phyloP scores from a whole-genome alignment of 2,113 vertebrate species.

The Balaeniceps rex region DNA sequence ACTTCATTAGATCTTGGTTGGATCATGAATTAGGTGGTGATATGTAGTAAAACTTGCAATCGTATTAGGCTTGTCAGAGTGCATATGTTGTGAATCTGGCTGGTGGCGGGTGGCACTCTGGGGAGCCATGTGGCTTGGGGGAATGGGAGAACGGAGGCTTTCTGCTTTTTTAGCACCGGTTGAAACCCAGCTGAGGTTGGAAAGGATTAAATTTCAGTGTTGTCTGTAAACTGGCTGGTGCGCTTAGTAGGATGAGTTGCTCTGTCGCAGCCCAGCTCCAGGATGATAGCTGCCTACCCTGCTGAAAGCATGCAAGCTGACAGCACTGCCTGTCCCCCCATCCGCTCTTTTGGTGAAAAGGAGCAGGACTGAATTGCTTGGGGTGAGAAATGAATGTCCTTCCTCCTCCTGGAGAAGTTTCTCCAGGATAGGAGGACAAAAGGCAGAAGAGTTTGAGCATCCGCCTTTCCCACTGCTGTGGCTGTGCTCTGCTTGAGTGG shows the following conservation, averaged over 20 bases:
- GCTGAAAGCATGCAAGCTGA: background rate
- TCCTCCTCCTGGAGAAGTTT: background rate
- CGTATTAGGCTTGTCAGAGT: background rate
- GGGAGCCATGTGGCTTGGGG: background rate
- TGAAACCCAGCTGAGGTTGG: background rate
- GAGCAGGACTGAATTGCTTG: background rate
- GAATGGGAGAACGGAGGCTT: background rate
- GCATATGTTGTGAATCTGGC: background rate
- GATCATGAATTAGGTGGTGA: background rate
- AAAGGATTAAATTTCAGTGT: background rate
- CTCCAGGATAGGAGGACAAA: background rate
- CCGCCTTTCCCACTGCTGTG: background rate
- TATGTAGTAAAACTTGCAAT: background rate
- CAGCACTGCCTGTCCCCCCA: background rate
- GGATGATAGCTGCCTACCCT: background rate
- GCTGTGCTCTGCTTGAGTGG: background rate
- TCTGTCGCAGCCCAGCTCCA: background rate
- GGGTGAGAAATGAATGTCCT: background rate
- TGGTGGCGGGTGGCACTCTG: background rate
- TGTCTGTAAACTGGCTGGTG: background rate
- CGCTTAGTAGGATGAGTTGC: background rate
- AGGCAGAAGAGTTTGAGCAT: background rate
- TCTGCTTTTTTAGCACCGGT: background rate
- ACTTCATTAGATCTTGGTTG: background rate
- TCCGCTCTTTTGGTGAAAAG: fast-evolving